Percentiles rank a stretch among this genome's conserved stretches.
Conservation (phyloP, 2,797 vertebrate genomes). For the Labroides dimidiatus region DNA sequence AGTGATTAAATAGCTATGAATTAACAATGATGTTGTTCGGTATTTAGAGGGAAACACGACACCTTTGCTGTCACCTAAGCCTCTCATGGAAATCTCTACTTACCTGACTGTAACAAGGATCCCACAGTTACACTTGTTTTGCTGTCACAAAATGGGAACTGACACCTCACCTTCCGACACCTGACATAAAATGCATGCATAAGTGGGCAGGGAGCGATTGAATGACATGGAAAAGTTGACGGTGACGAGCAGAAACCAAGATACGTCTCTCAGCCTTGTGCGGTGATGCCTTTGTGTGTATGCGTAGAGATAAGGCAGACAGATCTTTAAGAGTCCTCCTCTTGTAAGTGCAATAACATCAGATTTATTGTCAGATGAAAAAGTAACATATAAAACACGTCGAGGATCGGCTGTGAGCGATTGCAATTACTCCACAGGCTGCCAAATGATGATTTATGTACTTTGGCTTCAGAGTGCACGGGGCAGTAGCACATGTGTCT, state of each 20-base stretch:
- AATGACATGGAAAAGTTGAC: constrained; percentile 76
- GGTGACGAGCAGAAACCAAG: constrained; percentile 56
- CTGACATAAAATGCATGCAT: constrained; percentile 56
- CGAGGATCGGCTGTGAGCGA: constrained; percentile 78
- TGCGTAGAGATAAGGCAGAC: constrained; percentile 51
- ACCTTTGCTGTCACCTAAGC: constrained; percentile 71
- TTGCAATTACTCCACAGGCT: constrained; percentile 80
- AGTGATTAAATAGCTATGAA: constrained; percentile 80
- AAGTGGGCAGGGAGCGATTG: constrained; percentile 56
- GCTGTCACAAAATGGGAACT: constrained; percentile 57
- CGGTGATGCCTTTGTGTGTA: constrained; percentile 11
- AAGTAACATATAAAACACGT: constrained; percentile 73
- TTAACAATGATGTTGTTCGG: constrained; percentile 79
- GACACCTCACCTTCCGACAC: constrained; percentile 55
- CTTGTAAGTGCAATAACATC: constrained; percentile 70
- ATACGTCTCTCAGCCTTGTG: constrained; percentile 38
- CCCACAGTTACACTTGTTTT: constrained; percentile 65
- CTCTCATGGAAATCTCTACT: constrained; percentile 77
- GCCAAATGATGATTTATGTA: constrained; percentile 83
- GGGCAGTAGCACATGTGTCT: constrained; percentile 73
- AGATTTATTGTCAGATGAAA: constrained; percentile 81
- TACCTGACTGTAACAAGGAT: constrained; percentile 77
- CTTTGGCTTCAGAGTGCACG: constrained; percentile 69
- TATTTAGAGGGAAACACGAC: constrained; percentile 78
- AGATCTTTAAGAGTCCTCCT: constrained; percentile 51